A percentile compares a stretch with the other conserved stretches of the same genome.
Conservation (phyloP, 1,140 invertebrate species). For the Manduca sexta region DNA sequence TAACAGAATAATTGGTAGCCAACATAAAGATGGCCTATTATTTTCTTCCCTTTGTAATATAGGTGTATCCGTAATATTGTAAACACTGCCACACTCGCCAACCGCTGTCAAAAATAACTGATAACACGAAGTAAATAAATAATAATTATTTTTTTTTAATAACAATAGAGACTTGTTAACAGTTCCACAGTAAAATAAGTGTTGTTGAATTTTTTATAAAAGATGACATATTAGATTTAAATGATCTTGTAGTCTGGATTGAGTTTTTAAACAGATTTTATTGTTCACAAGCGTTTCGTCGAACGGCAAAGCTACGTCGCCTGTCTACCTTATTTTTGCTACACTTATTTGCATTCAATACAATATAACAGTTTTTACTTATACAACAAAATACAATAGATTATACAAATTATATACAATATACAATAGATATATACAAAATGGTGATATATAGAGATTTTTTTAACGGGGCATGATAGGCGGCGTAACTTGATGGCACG, state of each 20-base stretch:
- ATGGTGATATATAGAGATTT: conserved; percentile 62
- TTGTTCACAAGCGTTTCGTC: conserved; percentile 41
- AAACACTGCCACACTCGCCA: conserved; percentile 67
- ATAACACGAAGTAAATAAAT: conserved; percentile 28
- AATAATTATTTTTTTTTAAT: conserved; percentile 57
- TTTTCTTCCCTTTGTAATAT: conserved; percentile 24
- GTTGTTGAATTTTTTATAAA: conserved; percentile 73
- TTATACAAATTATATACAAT: conserved; percentile 31
- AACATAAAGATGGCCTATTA: conserved; percentile 61
- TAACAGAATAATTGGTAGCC: conserved; percentile 68
- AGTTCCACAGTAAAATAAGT: conserved; percentile 71
- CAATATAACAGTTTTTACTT: conserved; percentile 22
- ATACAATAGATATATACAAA: conserved; percentile 67
- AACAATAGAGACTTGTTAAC: conserved; percentile 69
- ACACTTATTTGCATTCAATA: conserved; percentile 35
- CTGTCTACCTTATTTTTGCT: conserved; percentile 66
- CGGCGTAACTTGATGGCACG: conserved; percentile 31
- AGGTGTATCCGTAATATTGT: conserved; percentile 35
- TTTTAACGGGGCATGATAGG: conserved; percentile 49
- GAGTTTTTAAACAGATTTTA: conserved; percentile 69
- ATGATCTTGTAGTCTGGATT: conserved; percentile 73
- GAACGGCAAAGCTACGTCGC: conserved; percentile 36
- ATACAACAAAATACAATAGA: conserved; percentile 28
- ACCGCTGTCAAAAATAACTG: conserved; percentile 51
- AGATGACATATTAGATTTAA: conserved; percentile 63